Evolutionary conservation across 2,113 vertebrate genomes (phyloP).

Genomic region (Turdus rufiventris): DNA sequence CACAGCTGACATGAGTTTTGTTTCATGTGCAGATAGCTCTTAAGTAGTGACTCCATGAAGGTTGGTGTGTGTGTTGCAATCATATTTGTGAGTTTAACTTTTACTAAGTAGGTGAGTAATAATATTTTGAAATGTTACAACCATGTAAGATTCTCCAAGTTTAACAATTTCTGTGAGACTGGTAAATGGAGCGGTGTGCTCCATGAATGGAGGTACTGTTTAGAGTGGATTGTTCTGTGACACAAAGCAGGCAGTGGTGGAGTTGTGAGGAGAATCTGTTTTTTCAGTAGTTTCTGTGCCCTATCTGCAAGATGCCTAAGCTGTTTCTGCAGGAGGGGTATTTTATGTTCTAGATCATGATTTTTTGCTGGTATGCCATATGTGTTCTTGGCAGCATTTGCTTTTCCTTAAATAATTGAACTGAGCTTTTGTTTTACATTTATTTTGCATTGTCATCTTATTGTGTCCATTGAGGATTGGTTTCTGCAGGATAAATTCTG

Average conservation of each 20-base stretch:
- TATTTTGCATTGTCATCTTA: not conserved
- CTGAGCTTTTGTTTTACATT: not conserved
- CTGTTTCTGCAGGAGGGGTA: not conserved
- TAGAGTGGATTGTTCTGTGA: not conserved
- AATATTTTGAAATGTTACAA: not conserved
- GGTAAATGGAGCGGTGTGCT: not conserved
- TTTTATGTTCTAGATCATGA: not conserved
- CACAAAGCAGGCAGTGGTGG: not conserved
- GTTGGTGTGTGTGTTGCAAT: not conserved
- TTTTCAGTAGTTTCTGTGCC: not conserved
- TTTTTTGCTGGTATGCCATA: not conserved
- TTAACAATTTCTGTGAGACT: not conserved
- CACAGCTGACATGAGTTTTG: constrained; percentile 8
- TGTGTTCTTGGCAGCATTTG: not conserved
- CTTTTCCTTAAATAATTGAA: not conserved
- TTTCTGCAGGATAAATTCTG: not conserved
- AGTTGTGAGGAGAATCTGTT: not conserved
- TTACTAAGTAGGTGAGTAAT: not conserved
- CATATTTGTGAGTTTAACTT: not conserved
- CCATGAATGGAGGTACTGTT: not conserved
- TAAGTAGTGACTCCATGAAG: not conserved
- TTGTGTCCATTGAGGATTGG: not conserved
- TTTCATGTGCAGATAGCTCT: not conserved
- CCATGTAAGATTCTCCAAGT: not conserved
- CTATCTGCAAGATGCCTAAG: not conserved